Evolutionary conservation across 2,888 invertebrate genomes (phyloP).

Genomic region (Acleris laterana): DNA sequence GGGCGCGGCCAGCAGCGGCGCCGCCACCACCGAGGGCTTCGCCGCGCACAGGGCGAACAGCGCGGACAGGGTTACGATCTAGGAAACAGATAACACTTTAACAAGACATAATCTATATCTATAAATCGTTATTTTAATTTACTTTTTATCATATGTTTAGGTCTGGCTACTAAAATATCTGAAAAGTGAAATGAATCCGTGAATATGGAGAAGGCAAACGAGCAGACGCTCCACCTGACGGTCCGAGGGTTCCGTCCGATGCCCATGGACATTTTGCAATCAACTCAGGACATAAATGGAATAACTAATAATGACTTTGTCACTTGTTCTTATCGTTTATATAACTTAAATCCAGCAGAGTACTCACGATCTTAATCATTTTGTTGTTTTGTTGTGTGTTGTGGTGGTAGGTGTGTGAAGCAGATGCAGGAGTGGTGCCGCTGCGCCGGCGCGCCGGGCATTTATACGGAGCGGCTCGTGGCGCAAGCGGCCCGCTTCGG

Average conservation of each 20-base stretch:
- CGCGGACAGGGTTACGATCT: slow-evolving; percentile 68
- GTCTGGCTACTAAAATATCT: too few relatives aligned
- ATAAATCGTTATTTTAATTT: too few relatives aligned
- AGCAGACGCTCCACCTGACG: too few relatives aligned
- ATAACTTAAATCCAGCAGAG: neutral
- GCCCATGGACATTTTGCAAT: too few relatives aligned
- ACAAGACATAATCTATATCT: too few relatives aligned
- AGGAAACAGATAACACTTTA: slow-evolving; percentile 39
- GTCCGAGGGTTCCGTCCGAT: too few relatives aligned
- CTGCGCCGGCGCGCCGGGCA: slow-evolving; percentile 45
- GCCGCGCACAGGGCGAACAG: slow-evolving; percentile 69
- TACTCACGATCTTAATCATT: slow-evolving; percentile 79
- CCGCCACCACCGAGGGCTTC: slow-evolving; percentile 64
- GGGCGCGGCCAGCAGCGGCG: slow-evolving; percentile 53
- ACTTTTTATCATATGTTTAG: too few relatives aligned
- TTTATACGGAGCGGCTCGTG: slow-evolving; percentile 62
- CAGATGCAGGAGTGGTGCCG: slow-evolving; percentile 62
- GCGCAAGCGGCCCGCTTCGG: slow-evolving; percentile 58
- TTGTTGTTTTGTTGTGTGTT: slow-evolving; percentile 58
- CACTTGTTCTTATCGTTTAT: neutral
- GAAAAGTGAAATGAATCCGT: too few relatives aligned
- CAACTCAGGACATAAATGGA: neutral
- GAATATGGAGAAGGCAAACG: too few relatives aligned
- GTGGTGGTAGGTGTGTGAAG: slow-evolving; percentile 45
- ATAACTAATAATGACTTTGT: neutral